Percentiles rank a stretch among this genome's conserved stretches.
phyloP scores from a whole-genome alignment of 2,797 vertebrate species.

The Bovichtus variegatus region DNA sequence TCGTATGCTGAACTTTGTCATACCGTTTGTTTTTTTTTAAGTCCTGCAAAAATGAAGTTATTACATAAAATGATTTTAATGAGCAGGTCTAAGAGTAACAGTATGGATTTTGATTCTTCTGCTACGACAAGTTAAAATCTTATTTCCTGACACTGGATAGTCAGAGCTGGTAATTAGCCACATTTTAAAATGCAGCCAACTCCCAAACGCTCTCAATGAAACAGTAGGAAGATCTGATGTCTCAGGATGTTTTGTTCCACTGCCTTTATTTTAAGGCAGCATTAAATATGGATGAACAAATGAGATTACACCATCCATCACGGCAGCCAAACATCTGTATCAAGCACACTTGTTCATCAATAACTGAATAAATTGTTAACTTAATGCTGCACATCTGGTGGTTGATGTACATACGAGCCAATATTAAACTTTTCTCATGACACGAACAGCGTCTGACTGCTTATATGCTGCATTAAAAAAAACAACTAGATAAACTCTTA shows the following conservation, averaged over 20 bases:
- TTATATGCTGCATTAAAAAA: background rate
- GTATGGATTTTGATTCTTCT: background rate
- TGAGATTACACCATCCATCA: background rate
- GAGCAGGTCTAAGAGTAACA: background rate
- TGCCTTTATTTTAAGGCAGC: constrained; percentile 14
- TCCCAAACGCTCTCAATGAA: constrained; percentile 3
- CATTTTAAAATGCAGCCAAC: constrained; percentile 23
- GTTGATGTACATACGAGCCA: background rate
- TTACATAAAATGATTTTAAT: background rate
- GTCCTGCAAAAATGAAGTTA: background rate
- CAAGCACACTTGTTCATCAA: background rate
- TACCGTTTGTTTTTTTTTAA: background rate
- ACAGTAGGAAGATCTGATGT: constrained; percentile 2
- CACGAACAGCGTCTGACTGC: background rate
- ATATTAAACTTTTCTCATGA: background rate
- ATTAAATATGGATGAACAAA: constrained; percentile 39
- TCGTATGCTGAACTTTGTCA: background rate
- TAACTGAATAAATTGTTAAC: background rate
- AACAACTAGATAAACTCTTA: background rate
- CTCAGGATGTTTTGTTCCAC: constrained; percentile 7
- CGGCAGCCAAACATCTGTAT: constrained; percentile 1
- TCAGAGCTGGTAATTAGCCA: background rate
- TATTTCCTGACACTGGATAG: background rate
- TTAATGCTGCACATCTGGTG: background rate
- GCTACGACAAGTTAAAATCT: background rate